phyloP scores from a whole-genome alignment of 37 sponge, comb jelly and placozoan species.

The Haliclona indistincta region DNA sequence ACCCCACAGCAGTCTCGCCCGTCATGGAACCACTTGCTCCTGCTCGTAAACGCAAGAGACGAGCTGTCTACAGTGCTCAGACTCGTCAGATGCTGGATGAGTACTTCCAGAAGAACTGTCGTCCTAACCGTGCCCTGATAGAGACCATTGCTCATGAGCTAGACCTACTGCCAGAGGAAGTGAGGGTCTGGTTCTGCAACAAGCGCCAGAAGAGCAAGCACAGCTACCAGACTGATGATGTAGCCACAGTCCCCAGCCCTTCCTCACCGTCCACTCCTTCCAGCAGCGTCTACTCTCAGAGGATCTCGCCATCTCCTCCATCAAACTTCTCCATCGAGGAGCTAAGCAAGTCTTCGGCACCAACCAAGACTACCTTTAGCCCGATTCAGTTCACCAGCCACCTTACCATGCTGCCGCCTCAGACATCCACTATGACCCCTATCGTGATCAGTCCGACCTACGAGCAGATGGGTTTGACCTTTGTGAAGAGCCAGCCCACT shows the following conservation, averaged over 20 bases:
- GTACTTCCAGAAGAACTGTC: conserved; percentile 61
- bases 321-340: conserved; percentile 78
- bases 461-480: too few relatives aligned
- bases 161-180: conserved; percentile 85
- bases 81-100: conserved; percentile 59
- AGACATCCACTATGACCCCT: neutral
- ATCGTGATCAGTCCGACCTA: neutral
- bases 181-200: conserved; percentile 94
- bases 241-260: neutral
- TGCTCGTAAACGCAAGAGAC: conserved; percentile 78
- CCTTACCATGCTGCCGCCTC: neutral
- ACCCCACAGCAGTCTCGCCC: conserved; percentile 20
- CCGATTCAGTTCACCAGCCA: conserved; percentile 29
- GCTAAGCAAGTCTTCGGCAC: conserved; percentile 72
- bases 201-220: conserved; percentile 84
- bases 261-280: conserved; percentile 36
- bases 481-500: too few relatives aligned
- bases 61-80: conserved; percentile 79
- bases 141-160: conserved; percentile 71
- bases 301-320: conserved; percentile 28
- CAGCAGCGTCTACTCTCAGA: conserved; percentile 10
- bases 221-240: neutral
- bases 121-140: conserved; percentile 69
- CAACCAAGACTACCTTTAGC: conserved; percentile 16
- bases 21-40: neutral